A percentile compares a stretch with the other conserved stretches of the same genome.
phyloP scores from a whole-genome alignment of 2,797 vertebrate species.

The Nyctibius grandis region DNA sequence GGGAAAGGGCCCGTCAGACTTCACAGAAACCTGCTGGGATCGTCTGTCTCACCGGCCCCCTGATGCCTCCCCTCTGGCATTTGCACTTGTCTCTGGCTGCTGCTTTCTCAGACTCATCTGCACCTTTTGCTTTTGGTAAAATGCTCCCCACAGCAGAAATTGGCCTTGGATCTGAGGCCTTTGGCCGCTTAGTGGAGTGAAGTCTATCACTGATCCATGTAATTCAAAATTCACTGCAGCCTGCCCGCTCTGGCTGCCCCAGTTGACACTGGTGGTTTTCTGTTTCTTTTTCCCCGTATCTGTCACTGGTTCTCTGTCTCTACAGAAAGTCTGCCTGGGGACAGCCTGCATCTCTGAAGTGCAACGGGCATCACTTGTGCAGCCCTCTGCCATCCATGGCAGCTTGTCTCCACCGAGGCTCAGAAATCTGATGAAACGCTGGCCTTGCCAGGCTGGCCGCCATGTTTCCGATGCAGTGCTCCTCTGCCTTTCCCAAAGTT shows the following conservation, averaged over 20 bases:
- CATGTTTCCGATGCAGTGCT: fast-evolving
- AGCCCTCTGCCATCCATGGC: neutral
- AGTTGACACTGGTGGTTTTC: neutral
- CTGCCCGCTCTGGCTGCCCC: neutral
- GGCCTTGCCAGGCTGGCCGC: neutral
- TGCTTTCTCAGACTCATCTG: neutral
- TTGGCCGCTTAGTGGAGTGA: neutral
- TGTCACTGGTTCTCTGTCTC: neutral
- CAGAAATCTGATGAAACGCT: fast-evolving
- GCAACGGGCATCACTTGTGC: fast-evolving
- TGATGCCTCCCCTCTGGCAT: neutral
- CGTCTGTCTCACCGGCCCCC: neutral
- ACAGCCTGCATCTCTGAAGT: neutral
- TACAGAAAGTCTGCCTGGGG: neutral
- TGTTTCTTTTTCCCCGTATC: neutral
- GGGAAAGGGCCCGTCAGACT: neutral
- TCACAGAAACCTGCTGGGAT: neutral
- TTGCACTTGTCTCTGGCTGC: neutral
- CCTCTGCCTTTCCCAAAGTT: neutral
- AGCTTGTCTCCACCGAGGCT: neutral
- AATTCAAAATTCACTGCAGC: neutral
- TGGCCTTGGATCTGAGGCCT: neutral
- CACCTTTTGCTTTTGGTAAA: neutral
- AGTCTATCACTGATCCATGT: fast-evolving
- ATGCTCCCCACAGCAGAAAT: neutral